Evolutionary conservation across 1,140 invertebrate species (phyloP), one percentile per base, ranked within the genome.

Genomic region (Glossosoma conforme): DNA sequence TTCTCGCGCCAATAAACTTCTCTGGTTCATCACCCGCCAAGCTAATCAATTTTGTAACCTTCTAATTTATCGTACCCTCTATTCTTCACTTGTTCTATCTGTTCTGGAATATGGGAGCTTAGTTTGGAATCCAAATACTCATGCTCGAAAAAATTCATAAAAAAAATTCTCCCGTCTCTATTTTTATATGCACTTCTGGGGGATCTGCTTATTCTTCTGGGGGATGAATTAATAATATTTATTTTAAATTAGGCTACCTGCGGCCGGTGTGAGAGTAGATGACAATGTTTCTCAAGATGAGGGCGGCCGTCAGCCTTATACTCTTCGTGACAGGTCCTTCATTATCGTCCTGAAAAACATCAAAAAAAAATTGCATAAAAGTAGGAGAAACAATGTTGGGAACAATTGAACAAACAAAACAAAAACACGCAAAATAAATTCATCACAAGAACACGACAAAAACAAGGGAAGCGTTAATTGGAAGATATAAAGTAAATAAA

Each of bases 301-400:
- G 79, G 59, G 94, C 91, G 59, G 94, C 89, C 30, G 96, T 98
- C 42, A 99, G 77, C 46, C 97, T 83, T 71, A 99, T 97, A 76
- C 95, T 98, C 78, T 98, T 98, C 20, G 97, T 98, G 28, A 99
- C 93, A 41, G 97, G 95, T 42, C 94, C 94, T 81, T 98, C 95
- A 69, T 94, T 93, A 65, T 96, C 92, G 71, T 98, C 94, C 89
- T 93, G 71, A 75, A 75, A 45, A 17, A 33, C n/a, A n/a, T n/a
- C n/a, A n/a, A n/a, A 28, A 38, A 49, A 43, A 46, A 19, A 11
- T 17, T 2, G 47, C 25, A 41, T 44, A 9, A 14, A 4, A 9
- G 22, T 1, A 33, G 14, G 10, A 28, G 14, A 44, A 43, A 43
- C 10, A 44, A 32, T 40, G 32, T 52, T 46, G 6, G 11, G 10